Percentiles rank a stretch among this genome's conserved stretches.
These are phyloP conservation scores for Sesamia nonagrioides DNA, from an alignment of 1,140 invertebrate genomes.

Conservation along the genomic window DNA sequence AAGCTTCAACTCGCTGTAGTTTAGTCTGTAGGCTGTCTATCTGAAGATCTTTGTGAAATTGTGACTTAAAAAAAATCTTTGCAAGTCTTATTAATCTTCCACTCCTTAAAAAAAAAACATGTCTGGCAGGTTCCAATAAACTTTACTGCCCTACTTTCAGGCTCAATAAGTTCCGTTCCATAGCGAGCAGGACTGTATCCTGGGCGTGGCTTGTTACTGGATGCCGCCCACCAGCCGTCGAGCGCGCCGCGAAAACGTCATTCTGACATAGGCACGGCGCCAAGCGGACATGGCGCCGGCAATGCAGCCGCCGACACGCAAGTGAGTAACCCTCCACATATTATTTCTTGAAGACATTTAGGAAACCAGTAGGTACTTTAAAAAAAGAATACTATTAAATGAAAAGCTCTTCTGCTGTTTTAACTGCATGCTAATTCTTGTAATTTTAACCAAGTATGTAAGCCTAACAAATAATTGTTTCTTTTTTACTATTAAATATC, in stretches of 20 bases:
- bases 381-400: not conserved
- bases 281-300: constrained; percentile 82
- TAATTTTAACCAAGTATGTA: too few relatives aligned
- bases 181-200: not conserved
- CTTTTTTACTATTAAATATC: too few relatives aligned
- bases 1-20: too few relatives aligned
- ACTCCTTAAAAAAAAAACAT: not conserved
- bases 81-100: too few relatives aligned
- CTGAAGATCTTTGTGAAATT: too few relatives aligned
- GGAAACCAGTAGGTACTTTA: not conserved
- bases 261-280: constrained; percentile 68
- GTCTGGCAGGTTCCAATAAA: too few relatives aligned
- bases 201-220: constrained; percentile 44
- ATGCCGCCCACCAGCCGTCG: not conserved
- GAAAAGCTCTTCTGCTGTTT: too few relatives aligned
- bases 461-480: too few relatives aligned
- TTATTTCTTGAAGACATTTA: not conserved
- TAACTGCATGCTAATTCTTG: too few relatives aligned
- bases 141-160: not conserved
- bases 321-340: constrained; percentile 68
- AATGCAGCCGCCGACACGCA: constrained; percentile 78
- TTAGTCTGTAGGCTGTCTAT: too few relatives aligned
- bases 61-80: too few relatives aligned
- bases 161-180: not conserved
- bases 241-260: constrained; percentile 51